These are phyloP conservation scores for Oopsacas minuta DNA, from an alignment of 37 sponge, comb jelly and placozoan species.

Conservation along the genomic window DNA sequence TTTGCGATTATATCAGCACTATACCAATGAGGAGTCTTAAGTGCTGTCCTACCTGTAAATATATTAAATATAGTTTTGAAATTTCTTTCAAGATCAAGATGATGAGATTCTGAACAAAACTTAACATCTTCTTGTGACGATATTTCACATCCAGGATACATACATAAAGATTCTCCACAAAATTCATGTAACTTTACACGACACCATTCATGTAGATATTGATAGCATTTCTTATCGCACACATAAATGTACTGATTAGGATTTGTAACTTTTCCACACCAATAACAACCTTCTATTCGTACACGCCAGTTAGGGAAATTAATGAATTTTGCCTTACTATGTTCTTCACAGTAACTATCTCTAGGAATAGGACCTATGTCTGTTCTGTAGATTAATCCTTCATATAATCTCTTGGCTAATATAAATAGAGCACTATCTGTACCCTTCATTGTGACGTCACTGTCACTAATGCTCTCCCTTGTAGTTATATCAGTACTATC, in stretches of 20 bases:
- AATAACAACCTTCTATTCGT: background rate
- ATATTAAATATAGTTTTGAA: background rate
- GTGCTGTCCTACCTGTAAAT: background rate
- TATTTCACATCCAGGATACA: background rate
- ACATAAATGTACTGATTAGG: background rate
- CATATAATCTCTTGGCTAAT: background rate
- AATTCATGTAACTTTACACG: background rate
- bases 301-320: background rate
- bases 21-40: background rate
- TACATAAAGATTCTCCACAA: background rate
- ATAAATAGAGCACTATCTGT: background rate
- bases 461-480: background rate
- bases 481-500: background rate
- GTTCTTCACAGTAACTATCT: background rate
- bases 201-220: background rate
- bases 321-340: background rate
- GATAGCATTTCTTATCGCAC: background rate
- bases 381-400: background rate
- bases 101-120: background rate
- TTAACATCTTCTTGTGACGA: background rate
- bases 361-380: slow-evolving; percentile 1
- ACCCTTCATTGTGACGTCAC: background rate
- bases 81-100: background rate
- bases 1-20: no score
- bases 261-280: background rate